Evolutionary conservation across 2,113 vertebrate genomes (phyloP).

Genomic region (Ranitomeya imitator): DNA sequence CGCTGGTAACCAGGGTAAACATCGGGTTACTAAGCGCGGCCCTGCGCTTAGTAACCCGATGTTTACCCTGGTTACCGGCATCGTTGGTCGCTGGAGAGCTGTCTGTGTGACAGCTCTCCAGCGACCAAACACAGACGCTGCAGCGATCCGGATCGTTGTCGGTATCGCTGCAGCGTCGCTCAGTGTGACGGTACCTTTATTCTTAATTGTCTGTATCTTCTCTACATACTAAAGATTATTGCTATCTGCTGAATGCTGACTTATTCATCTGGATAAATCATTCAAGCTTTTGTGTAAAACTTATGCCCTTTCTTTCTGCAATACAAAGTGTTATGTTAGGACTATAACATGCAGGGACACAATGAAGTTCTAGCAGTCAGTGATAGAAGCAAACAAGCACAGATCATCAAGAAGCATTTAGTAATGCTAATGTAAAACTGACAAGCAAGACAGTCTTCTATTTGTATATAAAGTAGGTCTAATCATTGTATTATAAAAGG

Average conservation of each 20-base stretch:
- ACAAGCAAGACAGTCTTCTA: neutral
- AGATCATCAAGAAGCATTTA: neutral
- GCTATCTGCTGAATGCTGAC: neutral
- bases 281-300: neutral
- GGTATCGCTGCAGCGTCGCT: too few relatives aligned
- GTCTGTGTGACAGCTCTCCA: too few relatives aligned
- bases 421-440: neutral
- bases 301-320: neutral
- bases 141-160: too few relatives aligned
- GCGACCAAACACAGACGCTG: too few relatives aligned
- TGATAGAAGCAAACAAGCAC: neutral
- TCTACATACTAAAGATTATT: neutral
- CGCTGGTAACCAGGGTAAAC: too few relatives aligned
- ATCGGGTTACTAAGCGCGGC: too few relatives aligned
- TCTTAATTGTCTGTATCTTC: neutral
- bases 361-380: neutral
- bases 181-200: neutral
- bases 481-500: too few relatives aligned
- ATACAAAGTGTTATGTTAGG: neutral
- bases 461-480: too few relatives aligned
- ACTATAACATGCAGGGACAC: neutral
- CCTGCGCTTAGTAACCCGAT: too few relatives aligned
- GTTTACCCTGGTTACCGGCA: too few relatives aligned
- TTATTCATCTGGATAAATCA: neutral
- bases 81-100: too few relatives aligned